Conservation (phyloP, 2,888 invertebrate species). For the Sisyra terminalis region DNA sequence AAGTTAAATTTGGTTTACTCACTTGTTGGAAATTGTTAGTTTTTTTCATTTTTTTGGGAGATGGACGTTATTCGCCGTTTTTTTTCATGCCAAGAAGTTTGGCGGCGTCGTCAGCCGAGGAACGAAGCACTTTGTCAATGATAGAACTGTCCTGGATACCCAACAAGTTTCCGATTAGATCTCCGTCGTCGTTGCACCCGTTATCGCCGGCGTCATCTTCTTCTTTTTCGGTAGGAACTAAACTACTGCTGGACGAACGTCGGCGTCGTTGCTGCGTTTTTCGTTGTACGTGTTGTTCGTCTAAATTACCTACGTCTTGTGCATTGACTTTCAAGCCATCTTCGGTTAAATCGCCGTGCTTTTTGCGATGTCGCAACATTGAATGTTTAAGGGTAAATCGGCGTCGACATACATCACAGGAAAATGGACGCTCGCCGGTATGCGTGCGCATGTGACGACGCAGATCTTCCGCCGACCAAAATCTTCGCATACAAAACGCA, state of each 20-base stretch:
- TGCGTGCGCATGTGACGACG: constrained; percentile 89
- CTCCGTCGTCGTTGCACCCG: constrained; percentile 45
- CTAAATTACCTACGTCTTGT: constrained; percentile 36
- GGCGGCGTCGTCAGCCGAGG: constrained; percentile 71
- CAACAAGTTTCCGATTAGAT: constrained; percentile 76
- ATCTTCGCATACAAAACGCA: constrained; percentile 82
- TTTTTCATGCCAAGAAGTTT: constrained; percentile 73
- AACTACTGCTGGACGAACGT: constrained; percentile 7
- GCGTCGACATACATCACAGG: constrained; percentile 75
- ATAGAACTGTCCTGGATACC: constrained; percentile 75
- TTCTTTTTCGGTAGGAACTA: constrained; percentile 32
- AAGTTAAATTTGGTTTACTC: too few species aligned
- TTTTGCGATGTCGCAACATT: constrained; percentile 85
- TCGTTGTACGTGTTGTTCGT: constrained; percentile 26
- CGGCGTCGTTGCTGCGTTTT: not conserved
- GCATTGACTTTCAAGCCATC: constrained; percentile 30
- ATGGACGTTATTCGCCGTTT: constrained; percentile 11
- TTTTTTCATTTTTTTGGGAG: too few species aligned
- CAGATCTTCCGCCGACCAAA: constrained; percentile 90
- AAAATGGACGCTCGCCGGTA: constrained; percentile 81
- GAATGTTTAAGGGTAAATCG: constrained; percentile 87
- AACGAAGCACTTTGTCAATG: constrained; percentile 68
- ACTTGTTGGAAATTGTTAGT: too few species aligned
- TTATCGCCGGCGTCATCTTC: constrained; percentile 27
- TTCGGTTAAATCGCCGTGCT: constrained; percentile 46